A percentile compares a stretch with the other conserved stretches of the same genome.
Conservation (phyloP, 2,113 vertebrate genomes). For the Gymnarchus niloticus region DNA sequence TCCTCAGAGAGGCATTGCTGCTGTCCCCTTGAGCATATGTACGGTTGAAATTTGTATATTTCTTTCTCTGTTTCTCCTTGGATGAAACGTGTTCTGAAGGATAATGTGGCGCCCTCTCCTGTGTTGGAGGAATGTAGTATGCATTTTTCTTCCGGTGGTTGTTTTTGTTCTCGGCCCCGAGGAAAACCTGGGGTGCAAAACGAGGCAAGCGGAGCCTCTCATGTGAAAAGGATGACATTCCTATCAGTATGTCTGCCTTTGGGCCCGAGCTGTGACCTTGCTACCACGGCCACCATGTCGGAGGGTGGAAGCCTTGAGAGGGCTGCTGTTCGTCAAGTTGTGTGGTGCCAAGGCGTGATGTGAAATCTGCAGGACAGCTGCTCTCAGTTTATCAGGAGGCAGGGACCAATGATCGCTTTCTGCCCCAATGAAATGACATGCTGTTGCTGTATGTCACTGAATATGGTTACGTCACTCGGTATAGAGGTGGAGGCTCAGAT, state of each 20-base stretch:
- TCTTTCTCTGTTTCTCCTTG: not conserved
- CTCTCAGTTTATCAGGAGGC: too few relatives aligned
- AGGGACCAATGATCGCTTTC: too few relatives aligned
- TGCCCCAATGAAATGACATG: too few relatives aligned
- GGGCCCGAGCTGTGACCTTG: not conserved
- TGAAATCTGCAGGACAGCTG: too few relatives aligned
- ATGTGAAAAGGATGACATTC: not conserved
- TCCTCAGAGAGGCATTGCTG: not conserved
- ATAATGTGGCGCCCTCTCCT: not conserved
- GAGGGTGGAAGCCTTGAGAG: too few relatives aligned
- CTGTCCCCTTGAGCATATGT: not conserved
- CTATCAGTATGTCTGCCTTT: not conserved
- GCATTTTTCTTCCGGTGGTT: not conserved
- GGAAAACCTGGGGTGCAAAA: not conserved
- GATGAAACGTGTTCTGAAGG: not conserved
- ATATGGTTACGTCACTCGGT: too few relatives aligned
- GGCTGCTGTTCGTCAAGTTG: too few relatives aligned
- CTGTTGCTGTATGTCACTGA: too few relatives aligned
- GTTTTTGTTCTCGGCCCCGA: not conserved
- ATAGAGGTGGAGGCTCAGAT: not conserved
- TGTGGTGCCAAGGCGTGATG: not conserved
- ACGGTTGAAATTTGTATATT: not conserved
- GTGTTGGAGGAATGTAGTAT: not conserved
- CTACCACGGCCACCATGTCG: not conserved
- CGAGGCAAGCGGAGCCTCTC: not conserved